phyloP scores from a whole-genome alignment of 2,113 vertebrate species.

The Peromyscus californicus region DNA sequence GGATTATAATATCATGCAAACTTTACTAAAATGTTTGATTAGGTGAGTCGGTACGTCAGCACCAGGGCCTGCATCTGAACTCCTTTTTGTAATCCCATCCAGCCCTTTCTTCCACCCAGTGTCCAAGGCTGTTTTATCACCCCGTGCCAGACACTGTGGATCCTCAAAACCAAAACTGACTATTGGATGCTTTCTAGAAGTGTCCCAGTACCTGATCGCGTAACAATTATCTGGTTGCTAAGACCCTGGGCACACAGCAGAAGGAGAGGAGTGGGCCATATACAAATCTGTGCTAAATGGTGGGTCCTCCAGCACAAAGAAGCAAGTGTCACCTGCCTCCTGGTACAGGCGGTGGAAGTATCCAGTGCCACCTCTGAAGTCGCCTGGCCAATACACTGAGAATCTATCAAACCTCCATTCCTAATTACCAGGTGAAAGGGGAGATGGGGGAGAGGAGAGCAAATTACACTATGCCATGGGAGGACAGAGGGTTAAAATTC shows the following conservation, averaged over 20 bases:
- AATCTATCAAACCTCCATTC: background rate
- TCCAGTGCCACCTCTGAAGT: background rate
- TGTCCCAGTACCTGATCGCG: background rate
- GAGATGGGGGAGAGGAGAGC: background rate
- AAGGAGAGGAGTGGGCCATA: background rate
- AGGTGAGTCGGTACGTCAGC: background rate
- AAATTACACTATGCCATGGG: background rate
- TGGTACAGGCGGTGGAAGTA: background rate
- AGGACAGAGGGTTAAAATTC: conserved; percentile 29
- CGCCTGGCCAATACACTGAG: conserved; percentile 2
- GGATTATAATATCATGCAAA: background rate
- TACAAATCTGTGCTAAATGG: background rate
- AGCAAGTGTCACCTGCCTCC: background rate
- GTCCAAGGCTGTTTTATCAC: background rate
- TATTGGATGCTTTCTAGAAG: background rate
- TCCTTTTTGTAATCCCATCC: background rate
- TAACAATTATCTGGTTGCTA: background rate
- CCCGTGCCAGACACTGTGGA: background rate
- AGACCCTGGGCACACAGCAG: background rate
- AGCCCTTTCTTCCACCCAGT: background rate
- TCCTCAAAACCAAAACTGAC: background rate
- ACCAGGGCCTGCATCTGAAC: background rate
- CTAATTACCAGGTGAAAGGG: background rate
- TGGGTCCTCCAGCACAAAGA: background rate
- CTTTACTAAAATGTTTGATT: conserved; percentile 22